A percentile compares a stretch with the other conserved stretches of the same genome.
Conservation (phyloP, 1,140 invertebrate species). For the Drosophila sucinea region DNA sequence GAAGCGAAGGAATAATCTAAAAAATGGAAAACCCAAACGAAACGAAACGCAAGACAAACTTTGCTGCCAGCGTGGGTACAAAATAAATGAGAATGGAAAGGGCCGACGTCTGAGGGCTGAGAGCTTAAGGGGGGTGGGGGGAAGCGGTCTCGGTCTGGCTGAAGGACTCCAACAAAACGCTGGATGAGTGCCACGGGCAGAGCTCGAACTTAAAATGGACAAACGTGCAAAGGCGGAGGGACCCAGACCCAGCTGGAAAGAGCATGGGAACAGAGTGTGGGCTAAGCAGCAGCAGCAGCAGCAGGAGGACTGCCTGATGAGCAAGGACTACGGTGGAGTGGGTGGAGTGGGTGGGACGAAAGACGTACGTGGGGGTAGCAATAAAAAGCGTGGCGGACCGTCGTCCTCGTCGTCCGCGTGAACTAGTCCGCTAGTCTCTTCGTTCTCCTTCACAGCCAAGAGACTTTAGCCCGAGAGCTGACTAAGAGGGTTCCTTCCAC, state of each 20-base stretch:
- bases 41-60: slow-evolving; percentile 80
- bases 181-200: slow-evolving; percentile 79
- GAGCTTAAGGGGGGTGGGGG: slow-evolving; percentile 5
- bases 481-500: slow-evolving; percentile 39
- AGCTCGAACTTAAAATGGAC: slow-evolving; percentile 80
- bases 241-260: background rate
- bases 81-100: slow-evolving; percentile 69
- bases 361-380: slow-evolving; percentile 14
- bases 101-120: slow-evolving; percentile 1
- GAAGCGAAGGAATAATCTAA: slow-evolving; percentile 77
- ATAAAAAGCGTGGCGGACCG: slow-evolving; percentile 49
- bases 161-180: slow-evolving; percentile 62
- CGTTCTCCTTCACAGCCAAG: slow-evolving; percentile 48
- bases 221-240: slow-evolving; percentile 59
- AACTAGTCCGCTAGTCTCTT: slow-evolving; percentile 61
- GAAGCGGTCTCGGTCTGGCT: slow-evolving; percentile 38
- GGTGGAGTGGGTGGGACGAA: slow-evolving; percentile 20
- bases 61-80: slow-evolving; percentile 78
- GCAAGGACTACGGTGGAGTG: slow-evolving; percentile 62
- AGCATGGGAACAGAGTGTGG: background rate
- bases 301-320: slow-evolving; percentile 63
- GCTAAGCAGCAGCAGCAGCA: slow-evolving; percentile 19
- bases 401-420: slow-evolving; percentile 40
- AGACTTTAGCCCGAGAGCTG: slow-evolving; percentile 47
- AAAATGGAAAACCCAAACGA: slow-evolving; percentile 78